Base-by-base conservation (phyloP, 2,888 invertebrate genomes). In the Heteropelma amictum region DNA sequence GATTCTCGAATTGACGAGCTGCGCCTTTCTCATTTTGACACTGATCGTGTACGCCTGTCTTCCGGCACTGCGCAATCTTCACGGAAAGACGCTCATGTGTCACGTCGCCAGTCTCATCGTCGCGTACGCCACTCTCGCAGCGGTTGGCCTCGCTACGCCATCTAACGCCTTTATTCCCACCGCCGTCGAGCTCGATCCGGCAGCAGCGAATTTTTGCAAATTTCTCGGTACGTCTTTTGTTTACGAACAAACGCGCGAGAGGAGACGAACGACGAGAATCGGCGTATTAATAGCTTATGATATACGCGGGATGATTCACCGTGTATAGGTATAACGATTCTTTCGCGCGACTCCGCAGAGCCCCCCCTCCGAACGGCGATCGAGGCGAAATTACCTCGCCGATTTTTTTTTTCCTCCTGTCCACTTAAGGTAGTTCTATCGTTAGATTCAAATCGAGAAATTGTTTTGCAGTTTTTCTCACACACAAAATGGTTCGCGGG, bases 81-180 rank as follows among this genome's bases (percentile, higher is more conserved):
- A 95, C 74, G 95, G 95, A 0, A 92, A 93, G 83, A 94, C 93
- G 10, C 90, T 95, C 49, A 94, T 95, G 88, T 93, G 94, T 81
- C 92, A 95, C 81, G 92, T 94, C 33, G 89, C 90, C 76, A 93
- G 92, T 85, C 91, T 95, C 83, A 90, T 94, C 72, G 82, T 92
- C n/a, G 94, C 93, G 0, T 95, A 92, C 86, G 83, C 91, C 54
- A 92, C 93, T 78, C 91, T 94, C 30, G 91, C 92, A 0, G 83
- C 92, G 42, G 91, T 91, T 1, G 79, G 80, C 0, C 76, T 81
- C 38, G 47, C 72, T 8, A 80, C 78, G 23, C 79, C 82, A 6
- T 12, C 8, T 4, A 38, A 8, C 23, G n/a, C 26, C 21, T 51
- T 14, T n/a, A 35, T 64, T 76, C 81, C 82, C 3, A 10, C 42